Base-by-base conservation (phyloP, 2,113 vertebrate genomes). In the Rhinichthys klamathensis region DNA sequence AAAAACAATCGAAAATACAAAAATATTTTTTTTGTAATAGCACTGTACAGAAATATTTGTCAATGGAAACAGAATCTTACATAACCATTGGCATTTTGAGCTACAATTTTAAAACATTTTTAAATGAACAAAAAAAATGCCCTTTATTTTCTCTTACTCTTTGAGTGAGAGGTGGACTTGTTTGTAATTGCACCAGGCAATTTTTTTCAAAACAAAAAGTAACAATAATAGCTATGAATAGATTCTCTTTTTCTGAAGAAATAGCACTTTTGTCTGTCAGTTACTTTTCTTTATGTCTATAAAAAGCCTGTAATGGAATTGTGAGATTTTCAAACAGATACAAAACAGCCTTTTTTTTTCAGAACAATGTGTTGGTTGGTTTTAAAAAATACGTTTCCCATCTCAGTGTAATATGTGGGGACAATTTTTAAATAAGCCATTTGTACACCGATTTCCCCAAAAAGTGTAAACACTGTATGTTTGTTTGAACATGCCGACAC, bases 171-270 rank as follows among this genome's bases (percentile, higher is more conserved):
- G 4, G 74, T 35, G 58, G 67, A 84, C 16, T 84, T 88, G 83
- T 82, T 87, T 73, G 72, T 89, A 58, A 83, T 90, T 92, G 92
- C 91, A 92, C 92, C 90, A 90, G 91, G 92, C 89, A 92, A 91
- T 79, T 58, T 23, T 49, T 25, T 56, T 65, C 38, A 74, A 63
- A 88, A 86, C 83, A 49, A 72, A 58, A 56, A 63, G 75, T 38
- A 54, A 81, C 18, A 74, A 85, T 21, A 87, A 84, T 69, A 80
- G 30, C 44, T 79, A 30, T 38, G n/a, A 73, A 87, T 88, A 77
- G 84, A 83, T 25, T 69, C 76, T 88, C 23, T 83, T 60, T 35
- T 38, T 56, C 11, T 30, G 76, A 84, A 9, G 16, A 70, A 86
- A 72, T 56, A 80, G 67, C 54, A 80, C 51, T 38, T 54, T 72